Evolutionary conservation across 1,140 invertebrate genomes (phyloP).

Genomic region (Orussus abietinus): DNA sequence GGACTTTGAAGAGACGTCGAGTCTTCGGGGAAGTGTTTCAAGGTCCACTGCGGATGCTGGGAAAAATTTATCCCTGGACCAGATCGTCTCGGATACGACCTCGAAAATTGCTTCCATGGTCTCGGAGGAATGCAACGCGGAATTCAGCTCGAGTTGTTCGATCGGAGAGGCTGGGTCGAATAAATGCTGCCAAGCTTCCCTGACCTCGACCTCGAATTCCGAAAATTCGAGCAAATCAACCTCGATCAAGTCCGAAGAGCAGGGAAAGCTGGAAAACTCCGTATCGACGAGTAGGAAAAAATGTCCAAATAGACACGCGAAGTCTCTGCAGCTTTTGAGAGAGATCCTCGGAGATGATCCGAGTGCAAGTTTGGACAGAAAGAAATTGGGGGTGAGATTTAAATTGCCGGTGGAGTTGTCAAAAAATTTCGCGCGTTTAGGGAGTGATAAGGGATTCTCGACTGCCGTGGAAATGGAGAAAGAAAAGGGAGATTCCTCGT

Average conservation of each 20-base stretch:
- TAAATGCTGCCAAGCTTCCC: constrained; percentile 2
- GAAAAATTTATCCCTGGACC: not conserved
- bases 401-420: constrained; percentile 5
- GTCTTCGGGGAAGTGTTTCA: constrained; percentile 1
- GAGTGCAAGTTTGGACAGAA: constrained; percentile 8
- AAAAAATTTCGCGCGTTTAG: constrained; percentile 15
- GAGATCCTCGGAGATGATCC: constrained; percentile 20
- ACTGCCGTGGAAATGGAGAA: not conserved
- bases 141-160: not conserved
- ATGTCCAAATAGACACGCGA: constrained; percentile 11
- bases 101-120: not conserved
- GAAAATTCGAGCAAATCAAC: not conserved
- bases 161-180: not conserved
- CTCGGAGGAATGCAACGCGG: not conserved
- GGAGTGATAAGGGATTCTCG: too few relatives aligned
- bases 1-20: not conserved
- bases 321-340: constrained; percentile 17
- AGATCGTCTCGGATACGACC: not conserved
- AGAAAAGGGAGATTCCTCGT: not conserved
- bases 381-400: not conserved
- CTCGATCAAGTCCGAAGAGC: not conserved
- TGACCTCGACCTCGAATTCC: not conserved
- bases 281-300: not conserved
- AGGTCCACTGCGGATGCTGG: constrained; percentile 1
- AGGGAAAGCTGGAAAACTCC: not conserved